Conservation (phyloP, 1,140 invertebrate species). For the Venturia canescens region DNA sequence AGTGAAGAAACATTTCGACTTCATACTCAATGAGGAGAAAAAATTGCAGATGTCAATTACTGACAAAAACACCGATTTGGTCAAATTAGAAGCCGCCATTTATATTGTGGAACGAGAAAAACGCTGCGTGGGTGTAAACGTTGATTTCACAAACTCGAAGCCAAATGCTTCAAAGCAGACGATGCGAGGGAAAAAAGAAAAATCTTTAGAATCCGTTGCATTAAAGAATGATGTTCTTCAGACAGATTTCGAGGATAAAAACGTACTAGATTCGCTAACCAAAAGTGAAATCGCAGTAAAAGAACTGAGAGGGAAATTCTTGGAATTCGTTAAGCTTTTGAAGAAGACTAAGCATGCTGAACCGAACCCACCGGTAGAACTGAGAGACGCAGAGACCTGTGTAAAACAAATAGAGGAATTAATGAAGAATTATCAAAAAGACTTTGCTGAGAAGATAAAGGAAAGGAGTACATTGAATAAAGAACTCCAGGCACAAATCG, state of each 20-base stretch:
- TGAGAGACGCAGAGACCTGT: conserved; percentile 33
- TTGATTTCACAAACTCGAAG: conserved; percentile 67
- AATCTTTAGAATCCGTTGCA: no score
- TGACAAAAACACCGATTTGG: conserved; percentile 57
- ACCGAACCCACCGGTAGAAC: neutral
- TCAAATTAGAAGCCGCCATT: conserved; percentile 58
- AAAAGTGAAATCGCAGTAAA: conserved; percentile 47
- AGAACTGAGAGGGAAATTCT: neutral
- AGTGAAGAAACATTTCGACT: conserved; percentile 57
- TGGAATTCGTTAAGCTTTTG: neutral
- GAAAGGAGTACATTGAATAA: conserved; percentile 56
- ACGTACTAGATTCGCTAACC: conserved; percentile 48
- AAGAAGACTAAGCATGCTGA: neutral
- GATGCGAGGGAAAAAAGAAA: no score
- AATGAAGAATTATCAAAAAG: conserved; percentile 42
- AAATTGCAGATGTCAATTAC: conserved; percentile 57
- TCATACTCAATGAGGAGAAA: conserved; percentile 47
- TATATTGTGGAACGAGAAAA: conserved; percentile 63
- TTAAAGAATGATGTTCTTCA: conserved; percentile 39
- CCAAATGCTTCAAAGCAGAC: conserved; percentile 63
- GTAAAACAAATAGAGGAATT: conserved; percentile 52
- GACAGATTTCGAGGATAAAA: conserved; percentile 29
- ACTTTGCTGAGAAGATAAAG: conserved; percentile 60
- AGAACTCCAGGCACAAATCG: conserved; percentile 41
- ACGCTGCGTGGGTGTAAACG: conserved; percentile 62